Base-by-base conservation (phyloP, 1,140 invertebrate genomes). In the Pseudomyrmex gracilis region DNA sequence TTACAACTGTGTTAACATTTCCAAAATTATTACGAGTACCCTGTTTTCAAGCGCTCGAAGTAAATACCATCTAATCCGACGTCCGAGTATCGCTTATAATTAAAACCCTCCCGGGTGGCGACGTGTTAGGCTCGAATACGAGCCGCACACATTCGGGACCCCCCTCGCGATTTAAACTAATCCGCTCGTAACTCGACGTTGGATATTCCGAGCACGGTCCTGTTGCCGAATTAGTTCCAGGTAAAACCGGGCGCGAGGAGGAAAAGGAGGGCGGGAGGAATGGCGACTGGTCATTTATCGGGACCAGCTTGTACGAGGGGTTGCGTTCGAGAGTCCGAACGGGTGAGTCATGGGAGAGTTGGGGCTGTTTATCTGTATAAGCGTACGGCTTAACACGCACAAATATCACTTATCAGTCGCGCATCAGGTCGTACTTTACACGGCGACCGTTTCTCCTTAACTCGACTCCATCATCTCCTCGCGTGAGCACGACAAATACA, bases 361-460 rank as follows among this genome's bases (percentile, higher is more conserved):
- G 0, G 34, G 34, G 34, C 34, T 34, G 34, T 34, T 24, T 53
- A 10, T 5, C 47, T 15, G 22, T 15, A 63, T 22, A 57, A 45
- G 24, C 34, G 4, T 68, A 70, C 43, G 58, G 58, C 53, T 47
- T 70, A 20, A 22, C 55, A 34, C 15, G 43, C 43, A 57, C 67
- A 51, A 80, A 66, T 58, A 67, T 70, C 70, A 80, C 82, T 90
- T 89, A 90, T 90, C 85, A 83, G 82, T 85, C 74, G 70, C 74
- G 70, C 58, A 67, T 8, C 47, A 17, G n/a, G 51, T 78, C 55
- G 49, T 57, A 20, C 15, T 22, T 60, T 83, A 63, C 68, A 58
- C 70, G 51, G 34, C 77, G 22, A 12, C 85, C 80, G 66, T 76
- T 82, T 64, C 73, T 84, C 43, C 51, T 63, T 43, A 45, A 24